Evolutionary conservation across 2,888 invertebrate species (phyloP).

Genomic region (Rhamphomyia laevipes): DNA sequence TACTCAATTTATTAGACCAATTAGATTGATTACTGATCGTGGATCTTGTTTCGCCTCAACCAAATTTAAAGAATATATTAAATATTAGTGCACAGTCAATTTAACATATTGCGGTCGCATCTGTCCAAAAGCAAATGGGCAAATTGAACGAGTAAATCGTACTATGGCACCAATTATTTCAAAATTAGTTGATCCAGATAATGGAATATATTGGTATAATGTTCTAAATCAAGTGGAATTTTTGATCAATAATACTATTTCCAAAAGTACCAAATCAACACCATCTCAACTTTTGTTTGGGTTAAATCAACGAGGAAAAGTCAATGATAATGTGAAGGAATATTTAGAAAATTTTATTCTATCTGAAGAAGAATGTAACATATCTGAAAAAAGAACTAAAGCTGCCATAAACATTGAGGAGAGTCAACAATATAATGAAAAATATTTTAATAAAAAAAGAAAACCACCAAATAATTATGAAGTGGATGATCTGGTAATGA

Average conservation of each 20-base stretch:
- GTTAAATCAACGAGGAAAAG: conserved; percentile 18
- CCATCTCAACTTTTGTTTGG: conserved; percentile 21
- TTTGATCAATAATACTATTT: conserved; percentile 7
- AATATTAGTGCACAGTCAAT: background rate
- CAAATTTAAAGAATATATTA: conserved; percentile 12
- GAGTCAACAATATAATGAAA: conserved; percentile 17
- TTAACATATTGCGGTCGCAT: background rate
- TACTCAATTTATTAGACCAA: conserved; percentile 13
- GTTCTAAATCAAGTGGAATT: conserved; percentile 1
- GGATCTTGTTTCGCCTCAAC: conserved; percentile 15
- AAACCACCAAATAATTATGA: conserved; percentile 14
- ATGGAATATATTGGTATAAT: background rate
- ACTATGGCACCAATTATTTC: background rate
- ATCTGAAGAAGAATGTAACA: conserved; percentile 9
- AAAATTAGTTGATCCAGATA: background rate
- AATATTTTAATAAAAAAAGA: conserved; percentile 3
- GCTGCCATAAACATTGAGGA: conserved; percentile 11
- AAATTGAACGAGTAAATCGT: background rate
- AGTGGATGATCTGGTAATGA: conserved; percentile 16
- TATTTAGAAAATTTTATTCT: conserved; percentile 4
- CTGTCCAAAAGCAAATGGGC: conserved; percentile 1
- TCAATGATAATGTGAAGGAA: conserved; percentile 9
- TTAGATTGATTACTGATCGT: conserved; percentile 14
- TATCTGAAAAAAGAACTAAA: conserved; percentile 12
- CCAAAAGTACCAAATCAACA: conserved; percentile 18